Conservation (phyloP, 2,888 invertebrate genomes). For the Alloscopus bannaensis region DNA sequence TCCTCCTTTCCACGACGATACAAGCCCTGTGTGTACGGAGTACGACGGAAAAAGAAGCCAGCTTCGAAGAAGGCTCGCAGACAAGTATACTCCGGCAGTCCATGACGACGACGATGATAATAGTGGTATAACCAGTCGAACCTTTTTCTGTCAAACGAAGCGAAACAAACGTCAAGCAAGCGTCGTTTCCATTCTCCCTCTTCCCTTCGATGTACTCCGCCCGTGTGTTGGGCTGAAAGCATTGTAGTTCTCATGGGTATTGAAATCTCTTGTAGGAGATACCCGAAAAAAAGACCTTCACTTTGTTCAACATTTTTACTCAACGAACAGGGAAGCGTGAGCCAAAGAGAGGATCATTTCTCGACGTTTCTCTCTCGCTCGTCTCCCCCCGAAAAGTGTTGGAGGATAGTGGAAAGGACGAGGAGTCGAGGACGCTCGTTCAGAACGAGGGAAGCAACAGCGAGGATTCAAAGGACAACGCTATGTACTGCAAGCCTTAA, state of each 20-base stretch:
- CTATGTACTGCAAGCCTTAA: neutral
- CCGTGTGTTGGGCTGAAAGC: too few species aligned
- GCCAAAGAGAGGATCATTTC: slow-evolving; percentile 18
- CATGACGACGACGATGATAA: too few species aligned
- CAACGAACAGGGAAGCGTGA: neutral
- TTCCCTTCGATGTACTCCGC: neutral
- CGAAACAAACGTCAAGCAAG: slow-evolving; percentile 53
- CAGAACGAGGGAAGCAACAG: slow-evolving; percentile 13
- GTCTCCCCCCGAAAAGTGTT: slow-evolving; percentile 52
- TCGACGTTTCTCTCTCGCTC: slow-evolving; percentile 39
- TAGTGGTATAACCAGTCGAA: too few species aligned
- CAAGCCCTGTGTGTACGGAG: too few species aligned
- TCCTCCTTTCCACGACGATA: too few species aligned
- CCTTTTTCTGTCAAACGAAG: slow-evolving; percentile 43
- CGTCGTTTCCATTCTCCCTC: slow-evolving; percentile 31
- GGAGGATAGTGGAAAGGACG: slow-evolving; percentile 40
- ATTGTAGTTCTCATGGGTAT: too few species aligned
- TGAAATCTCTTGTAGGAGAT: too few species aligned
- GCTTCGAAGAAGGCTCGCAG: too few species aligned
- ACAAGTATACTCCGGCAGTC: too few species aligned
- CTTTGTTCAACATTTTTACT: neutral
- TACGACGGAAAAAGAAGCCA: slow-evolving; percentile 35
- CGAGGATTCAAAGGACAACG: neutral
- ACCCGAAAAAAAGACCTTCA: neutral
- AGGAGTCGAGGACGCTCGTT: slow-evolving; percentile 6